Evolutionary conservation across 1,140 invertebrate genomes (phyloP), one percentile per base, ranked within the genome.

Genomic region (Drosophila chauvacae): DNA sequence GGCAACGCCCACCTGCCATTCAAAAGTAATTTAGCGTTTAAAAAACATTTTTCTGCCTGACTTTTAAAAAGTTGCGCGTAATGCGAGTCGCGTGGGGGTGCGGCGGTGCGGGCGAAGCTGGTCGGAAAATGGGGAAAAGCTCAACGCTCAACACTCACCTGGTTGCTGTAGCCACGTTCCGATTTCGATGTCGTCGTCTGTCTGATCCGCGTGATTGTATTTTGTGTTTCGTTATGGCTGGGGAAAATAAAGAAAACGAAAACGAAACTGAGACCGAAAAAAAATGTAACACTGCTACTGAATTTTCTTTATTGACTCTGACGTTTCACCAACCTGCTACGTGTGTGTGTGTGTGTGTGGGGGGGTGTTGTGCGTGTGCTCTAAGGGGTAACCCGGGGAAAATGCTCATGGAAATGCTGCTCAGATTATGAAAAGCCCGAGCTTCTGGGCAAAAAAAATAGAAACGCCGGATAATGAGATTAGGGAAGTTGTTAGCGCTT

Each of bases 21-120:
- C 84, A 90, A 88, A 88, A 88, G 84, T 88, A 88, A 88, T 88
- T 88, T 88, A 90, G 77, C 85, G 84, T 90, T 88, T 88, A 84
- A 90, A 88, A 88, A 88, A 90, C 84, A 88, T 88, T 88, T 88
- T 88, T 88, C 81, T 84, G 84, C 81, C 81, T 81, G 84, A 84
- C 80, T 88, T 88, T 84, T 84, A 90, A 81, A 88, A 88, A 78
- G 65, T 90, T 81, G 79, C 86, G 74, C 78, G 86, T 88, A 84
- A 80, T 88, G 80, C 70, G 77, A 62, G 53, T 66, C 51, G 82
- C 59, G 59, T 80, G 55, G 45, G 23, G 23, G 45, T 72, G 39
- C 23, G 23, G 23, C 33, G 50, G 28, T 30, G 57, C 30, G 26
- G 26, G 4, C 26, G 26, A 5, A 26, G 26, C 26, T 55, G 48